These are phyloP conservation scores for Baronia brevicornis DNA, from an alignment of 2,888 invertebrate genomes.

Conservation along the genomic window DNA sequence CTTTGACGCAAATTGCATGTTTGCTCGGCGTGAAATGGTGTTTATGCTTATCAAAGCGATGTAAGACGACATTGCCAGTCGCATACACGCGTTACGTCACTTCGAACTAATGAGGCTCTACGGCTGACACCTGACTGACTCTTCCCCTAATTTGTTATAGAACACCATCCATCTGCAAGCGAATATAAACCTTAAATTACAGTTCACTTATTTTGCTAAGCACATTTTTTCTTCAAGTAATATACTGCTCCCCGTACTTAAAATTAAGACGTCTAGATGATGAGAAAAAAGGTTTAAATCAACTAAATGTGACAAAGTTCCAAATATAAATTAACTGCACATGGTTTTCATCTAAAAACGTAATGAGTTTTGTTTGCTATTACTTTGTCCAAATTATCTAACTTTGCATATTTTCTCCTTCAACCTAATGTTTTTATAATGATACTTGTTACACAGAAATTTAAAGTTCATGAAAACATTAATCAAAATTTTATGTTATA, in stretches of 20 bases:
- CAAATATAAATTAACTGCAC: not conserved
- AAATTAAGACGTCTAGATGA: conserved; percentile 45
- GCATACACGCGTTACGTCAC: conserved; percentile 37
- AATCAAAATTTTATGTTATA: not conserved
- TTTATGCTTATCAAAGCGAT: conserved; percentile 35
- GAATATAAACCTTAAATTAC: conserved; percentile 38
- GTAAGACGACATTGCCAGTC: conserved; percentile 20
- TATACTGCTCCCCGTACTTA: conserved; percentile 46
- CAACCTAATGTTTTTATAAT: not conserved
- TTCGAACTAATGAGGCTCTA: conserved; percentile 39
- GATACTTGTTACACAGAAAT: not conserved
- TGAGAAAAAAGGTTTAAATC: conserved; percentile 29
- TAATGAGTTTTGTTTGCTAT: too few species aligned
- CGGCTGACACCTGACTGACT: conserved; percentile 64
- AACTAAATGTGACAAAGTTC: conserved; percentile 23
- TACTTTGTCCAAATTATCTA: too few species aligned
- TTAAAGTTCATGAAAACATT: not conserved
- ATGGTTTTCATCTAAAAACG: too few species aligned
- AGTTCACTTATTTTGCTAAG: conserved; percentile 24
- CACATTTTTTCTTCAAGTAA: conserved; percentile 29
- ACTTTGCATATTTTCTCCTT: too few species aligned
- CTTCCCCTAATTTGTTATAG: conserved; percentile 63
- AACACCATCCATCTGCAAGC: conserved; percentile 38
- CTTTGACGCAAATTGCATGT: conserved; percentile 9
- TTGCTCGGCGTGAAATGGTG: conserved; percentile 21